A percentile compares a stretch with the other conserved stretches of the same genome.
Evolutionary conservation across 2,113 vertebrate genomes (phyloP).

Genomic region (Podarcis raffonei): DNA sequence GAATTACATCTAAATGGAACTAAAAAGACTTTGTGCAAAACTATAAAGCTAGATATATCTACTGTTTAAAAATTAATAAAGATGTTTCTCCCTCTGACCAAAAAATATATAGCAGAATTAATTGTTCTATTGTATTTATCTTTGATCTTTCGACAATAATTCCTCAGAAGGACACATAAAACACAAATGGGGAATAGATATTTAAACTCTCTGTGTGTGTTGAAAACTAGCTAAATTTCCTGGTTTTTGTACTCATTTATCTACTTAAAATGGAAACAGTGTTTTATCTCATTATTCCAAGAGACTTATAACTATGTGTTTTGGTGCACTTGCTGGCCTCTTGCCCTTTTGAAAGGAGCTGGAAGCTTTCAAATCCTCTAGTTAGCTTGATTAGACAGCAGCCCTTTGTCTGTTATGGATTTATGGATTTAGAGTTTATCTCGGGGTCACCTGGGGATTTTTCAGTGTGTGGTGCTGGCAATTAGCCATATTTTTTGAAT

Average conservation of each 20-base stretch:
- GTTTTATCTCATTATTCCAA: conserved; percentile 41
- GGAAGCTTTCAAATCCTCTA: conserved; percentile 55
- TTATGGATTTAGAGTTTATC: conserved; percentile 60
- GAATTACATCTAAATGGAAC: neutral
- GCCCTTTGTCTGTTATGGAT: conserved; percentile 55
- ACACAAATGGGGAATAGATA: neutral
- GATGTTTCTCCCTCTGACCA: neutral
- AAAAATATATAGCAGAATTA: neutral
- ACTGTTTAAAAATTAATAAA: neutral
- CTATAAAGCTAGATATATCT: neutral
- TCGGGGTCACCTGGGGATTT: neutral
- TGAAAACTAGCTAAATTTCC: conserved; percentile 25
- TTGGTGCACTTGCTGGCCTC: conserved; percentile 28
- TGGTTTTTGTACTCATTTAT: conserved; percentile 37
- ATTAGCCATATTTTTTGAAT: conserved; percentile 13
- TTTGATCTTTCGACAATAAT: conserved; percentile 26
- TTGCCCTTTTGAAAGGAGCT: conserved; percentile 34
- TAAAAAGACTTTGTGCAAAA: conserved; percentile 5
- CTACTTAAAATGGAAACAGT: neutral
- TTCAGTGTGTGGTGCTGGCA: neutral
- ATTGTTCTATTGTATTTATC: neutral
- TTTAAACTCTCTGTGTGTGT: conserved; percentile 21
- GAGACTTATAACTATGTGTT: conserved; percentile 19
- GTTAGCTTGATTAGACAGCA: conserved; percentile 44
- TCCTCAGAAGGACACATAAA: neutral